Evolutionary conservation across 2,797 vertebrate species (phyloP), one percentile per base, ranked within the genome.

Genomic region (Chrysocyon brachyurus): DNA sequence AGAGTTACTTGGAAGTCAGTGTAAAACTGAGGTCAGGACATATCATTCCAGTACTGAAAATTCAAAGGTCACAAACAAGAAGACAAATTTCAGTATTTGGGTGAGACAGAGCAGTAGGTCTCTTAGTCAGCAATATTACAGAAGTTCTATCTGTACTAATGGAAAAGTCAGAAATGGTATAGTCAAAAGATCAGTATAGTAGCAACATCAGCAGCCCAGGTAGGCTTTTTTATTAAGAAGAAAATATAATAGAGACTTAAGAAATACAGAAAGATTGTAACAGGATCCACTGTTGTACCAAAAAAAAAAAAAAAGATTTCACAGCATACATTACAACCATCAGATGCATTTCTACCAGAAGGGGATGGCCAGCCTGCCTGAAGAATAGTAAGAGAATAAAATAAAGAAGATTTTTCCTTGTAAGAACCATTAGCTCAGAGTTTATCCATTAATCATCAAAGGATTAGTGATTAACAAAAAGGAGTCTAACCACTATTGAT

Each of bases 61-160:
- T 63, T 52, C 33, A 90, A 95, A 90, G 36, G 57, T 87, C 84
- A 87, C 64, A 91, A 73, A 88, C 54, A 75, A 92, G 91, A 94
- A 90, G 46, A 90, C 72, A 92, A 95, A 92, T 73, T 85, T 28
- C 36, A n/a, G 40, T 66, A 63, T 88, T 90, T 7, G 6, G 3
- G 12, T 77, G 36, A 94, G 46, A 81, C 16, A 94, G 31, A 91
- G n/a, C 31, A 87, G 70, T 31, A 5, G 56, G n/a, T 6, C n/a
- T 75, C 26, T 72, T 64, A 70, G 16, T 88, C 11, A 68, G 73
- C 31, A 88, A 52, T 36, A 31, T 77, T 75, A 36, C 4, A 66
- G 31, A 91, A 89, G 46, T 33, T 36, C 0, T 24, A 59, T 61
- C 40, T 79, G 16, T 10, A 6, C 49, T 72, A 78, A 92, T 40